Base-by-base conservation (phyloP, 2,888 invertebrate species). In the Bugulina stolonifera region DNA sequence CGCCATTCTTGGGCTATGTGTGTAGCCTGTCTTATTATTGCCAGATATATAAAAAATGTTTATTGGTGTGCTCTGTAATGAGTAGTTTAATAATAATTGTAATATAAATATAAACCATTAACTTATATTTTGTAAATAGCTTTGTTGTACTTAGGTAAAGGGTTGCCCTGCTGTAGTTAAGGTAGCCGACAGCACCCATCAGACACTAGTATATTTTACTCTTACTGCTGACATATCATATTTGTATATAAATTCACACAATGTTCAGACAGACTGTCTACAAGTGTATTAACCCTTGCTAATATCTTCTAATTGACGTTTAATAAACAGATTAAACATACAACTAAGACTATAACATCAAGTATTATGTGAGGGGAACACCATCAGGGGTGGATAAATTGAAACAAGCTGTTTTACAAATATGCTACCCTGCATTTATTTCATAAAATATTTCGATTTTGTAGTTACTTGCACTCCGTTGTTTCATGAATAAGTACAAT, bases 161-260 rank as follows among this genome's bases (percentile, higher is more conserved):
- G 18, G 5, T 43, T 43, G 5, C 43, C 5, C 18, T 5, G 5
- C 18, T 5, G 43, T 43, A 43, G 43, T 43, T 43, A 43, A 43
- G 43, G n/a, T n/a, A n/a, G n/a, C n/a, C n/a, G n/a, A n/a, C n/a
- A n/a, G n/a, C n/a, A n/a, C n/a, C n/a, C n/a, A n/a, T n/a, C n/a
- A n/a, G n/a, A n/a, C n/a, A n/a, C n/a, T n/a, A n/a, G n/a, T n/a
- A n/a, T n/a, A n/a, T n/a, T n/a, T n/a, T n/a, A n/a, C n/a, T n/a
- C n/a, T n/a, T 18, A 43, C 18, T 43, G 43, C 43, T 43, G 43
- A 43, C 43, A 43, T 43, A 43, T 43, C 18, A 43, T 43, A 43
- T 43, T 64, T 64, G 64, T 64, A 64, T 64, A 64, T 64, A n/a
- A 14, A 32, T 64, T 64, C 64, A 64, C 64, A 64, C 64, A 64